phyloP scores from a whole-genome alignment of 1,140 invertebrate genomes.

The Panagrolaimus sp. region DNA sequence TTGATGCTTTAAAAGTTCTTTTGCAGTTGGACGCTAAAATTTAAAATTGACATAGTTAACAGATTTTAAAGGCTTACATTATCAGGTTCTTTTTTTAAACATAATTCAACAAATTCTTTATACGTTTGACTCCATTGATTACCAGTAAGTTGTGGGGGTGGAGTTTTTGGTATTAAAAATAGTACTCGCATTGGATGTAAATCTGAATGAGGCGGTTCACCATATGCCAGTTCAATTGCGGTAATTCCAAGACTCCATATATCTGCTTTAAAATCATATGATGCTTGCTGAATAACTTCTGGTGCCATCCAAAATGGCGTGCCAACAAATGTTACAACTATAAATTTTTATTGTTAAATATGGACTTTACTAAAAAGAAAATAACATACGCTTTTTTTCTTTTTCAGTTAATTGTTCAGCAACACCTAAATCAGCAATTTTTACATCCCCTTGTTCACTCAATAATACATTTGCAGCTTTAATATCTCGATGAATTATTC shows the following conservation, averaged over 20 bases:
- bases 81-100: constrained; percentile 97
- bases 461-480: constrained; percentile 97
- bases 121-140: constrained; percentile 85
- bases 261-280: constrained; percentile 97
- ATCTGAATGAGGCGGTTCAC: constrained; percentile 96
- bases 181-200: constrained; percentile 94
- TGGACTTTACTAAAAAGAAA: too few species aligned
- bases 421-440: constrained; percentile 83
- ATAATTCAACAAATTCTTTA: constrained; percentile 98
- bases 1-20: constrained; percentile 48
- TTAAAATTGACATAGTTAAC: not conserved
- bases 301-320: constrained; percentile 98
- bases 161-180: constrained; percentile 98
- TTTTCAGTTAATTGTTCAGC: constrained; percentile 92
- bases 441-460: constrained; percentile 96
- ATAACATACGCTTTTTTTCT: constrained; percentile 75
- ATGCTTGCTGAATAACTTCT: constrained; percentile 91
- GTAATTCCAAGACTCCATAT: constrained; percentile 99
- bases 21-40: constrained; percentile 47
- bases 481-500: constrained; percentile 96
- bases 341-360: too few species aligned
- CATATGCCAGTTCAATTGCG: constrained; percentile 82
- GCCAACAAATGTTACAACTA: constrained; percentile 87
- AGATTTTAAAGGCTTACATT: constrained; percentile 68
- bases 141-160: constrained; percentile 91